Conservation (phyloP, 2,888 invertebrate genomes). For the Choristoneura rosaceana region DNA sequence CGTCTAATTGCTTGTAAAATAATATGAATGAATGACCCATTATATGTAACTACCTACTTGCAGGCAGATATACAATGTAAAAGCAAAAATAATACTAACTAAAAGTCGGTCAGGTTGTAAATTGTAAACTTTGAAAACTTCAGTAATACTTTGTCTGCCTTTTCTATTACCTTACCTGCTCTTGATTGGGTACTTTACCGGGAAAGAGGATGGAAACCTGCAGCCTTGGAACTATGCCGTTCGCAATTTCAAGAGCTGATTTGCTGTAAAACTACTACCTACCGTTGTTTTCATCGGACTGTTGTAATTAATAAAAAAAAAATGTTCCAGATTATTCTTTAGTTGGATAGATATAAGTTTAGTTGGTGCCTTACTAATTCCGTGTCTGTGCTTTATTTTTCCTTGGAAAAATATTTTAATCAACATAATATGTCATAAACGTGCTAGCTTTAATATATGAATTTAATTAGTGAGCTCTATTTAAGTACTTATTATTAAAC, state of each 20-base stretch:
- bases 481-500: slow-evolving; percentile 4
- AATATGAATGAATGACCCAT: slow-evolving; percentile 7
- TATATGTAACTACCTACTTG: not conserved
- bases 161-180: slow-evolving; percentile 11
- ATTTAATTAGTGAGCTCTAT: not conserved
- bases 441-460: not conserved
- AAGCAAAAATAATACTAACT: not conserved
- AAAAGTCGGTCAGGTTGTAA: slow-evolving; percentile 12
- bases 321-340: not conserved
- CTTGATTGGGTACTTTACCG: slow-evolving; percentile 21
- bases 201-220: slow-evolving; percentile 35
- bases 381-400: not conserved
- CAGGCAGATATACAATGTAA: not conserved
- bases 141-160: slow-evolving; percentile 6
- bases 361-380: not conserved
- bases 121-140: slow-evolving; percentile 14
- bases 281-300: slow-evolving; percentile 9
- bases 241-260: slow-evolving; percentile 27
- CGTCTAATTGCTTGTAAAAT: slow-evolving; percentile 3
- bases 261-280: slow-evolving; percentile 20
- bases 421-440: slow-evolving; percentile 1
- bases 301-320: slow-evolving; percentile 5
- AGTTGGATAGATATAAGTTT: slow-evolving; percentile 1
- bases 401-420: not conserved
- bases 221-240: slow-evolving; percentile 30